Conservation (phyloP, 2,888 invertebrate genomes). For the Lasioglossum vierecki region DNA sequence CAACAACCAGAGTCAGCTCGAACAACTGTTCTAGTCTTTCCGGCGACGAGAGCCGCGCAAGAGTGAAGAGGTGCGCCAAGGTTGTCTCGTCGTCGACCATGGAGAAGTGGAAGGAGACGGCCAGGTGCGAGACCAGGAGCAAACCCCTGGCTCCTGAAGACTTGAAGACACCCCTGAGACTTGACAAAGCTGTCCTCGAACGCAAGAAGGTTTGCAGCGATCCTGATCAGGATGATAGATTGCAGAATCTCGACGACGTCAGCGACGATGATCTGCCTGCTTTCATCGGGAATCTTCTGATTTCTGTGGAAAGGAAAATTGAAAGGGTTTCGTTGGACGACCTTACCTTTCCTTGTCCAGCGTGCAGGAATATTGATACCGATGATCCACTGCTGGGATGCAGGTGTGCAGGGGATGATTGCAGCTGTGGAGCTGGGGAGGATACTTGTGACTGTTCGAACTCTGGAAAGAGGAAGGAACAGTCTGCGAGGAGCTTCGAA, state of each 20-base stretch:
- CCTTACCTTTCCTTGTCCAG: constrained; percentile 87
- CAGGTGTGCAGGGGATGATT: constrained; percentile 80
- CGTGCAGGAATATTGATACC: constrained; percentile 82
- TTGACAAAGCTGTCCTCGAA: constrained; percentile 74
- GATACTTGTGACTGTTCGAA: constrained; percentile 75
- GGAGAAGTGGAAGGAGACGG: constrained; percentile 79
- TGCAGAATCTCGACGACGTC: constrained; percentile 74
- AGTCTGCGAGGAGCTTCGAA: constrained; percentile 86
- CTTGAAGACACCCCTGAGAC: constrained; percentile 77
- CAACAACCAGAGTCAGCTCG: constrained; percentile 47
- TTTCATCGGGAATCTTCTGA: constrained; percentile 87
- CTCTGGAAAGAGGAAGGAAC: constrained; percentile 76
- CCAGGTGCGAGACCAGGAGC: constrained; percentile 75
- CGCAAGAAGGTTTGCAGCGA: constrained; percentile 29
- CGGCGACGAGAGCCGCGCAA: constrained; percentile 67
- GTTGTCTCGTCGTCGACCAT: constrained; percentile 76
- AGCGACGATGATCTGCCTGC: constrained; percentile 86
- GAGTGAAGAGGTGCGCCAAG: constrained; percentile 74
- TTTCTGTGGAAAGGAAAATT: constrained; percentile 89
- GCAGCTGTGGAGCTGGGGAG: constrained; percentile 74
- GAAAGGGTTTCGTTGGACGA: constrained; percentile 89
- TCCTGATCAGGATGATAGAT: constrained; percentile 57
- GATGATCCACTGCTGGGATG: constrained; percentile 82
- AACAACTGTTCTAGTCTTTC: constrained; percentile 74
- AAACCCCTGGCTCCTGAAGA: constrained; percentile 76